phyloP scores from a whole-genome alignment of 2,888 invertebrate genomes.

The Acrobasis suavella region DNA sequence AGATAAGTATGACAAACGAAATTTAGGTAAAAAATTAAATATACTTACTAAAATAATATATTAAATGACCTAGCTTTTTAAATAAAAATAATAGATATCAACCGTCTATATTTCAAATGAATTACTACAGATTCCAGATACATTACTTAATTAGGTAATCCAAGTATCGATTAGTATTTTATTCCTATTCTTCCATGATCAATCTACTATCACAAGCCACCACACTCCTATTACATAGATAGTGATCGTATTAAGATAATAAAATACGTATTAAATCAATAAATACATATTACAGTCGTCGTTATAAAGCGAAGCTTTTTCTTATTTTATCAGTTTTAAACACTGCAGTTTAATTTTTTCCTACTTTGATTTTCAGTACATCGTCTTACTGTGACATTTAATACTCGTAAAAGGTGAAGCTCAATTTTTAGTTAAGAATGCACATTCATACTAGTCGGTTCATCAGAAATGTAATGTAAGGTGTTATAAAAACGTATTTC shows the following conservation, averaged over 20 bases:
- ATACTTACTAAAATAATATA: background rate
- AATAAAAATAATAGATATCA: background rate
- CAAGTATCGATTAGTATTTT: slow-evolving; percentile 36
- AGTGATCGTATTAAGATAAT: slow-evolving; percentile 57
- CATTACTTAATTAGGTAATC: slow-evolving; percentile 30
- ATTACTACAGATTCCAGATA: background rate
- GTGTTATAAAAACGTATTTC: background rate
- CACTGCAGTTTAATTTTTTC: slow-evolving; percentile 51
- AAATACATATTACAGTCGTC: slow-evolving; percentile 61
- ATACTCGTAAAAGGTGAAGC: slow-evolving; percentile 24
- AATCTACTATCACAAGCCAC: slow-evolving; percentile 75
- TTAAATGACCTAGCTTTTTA: background rate
- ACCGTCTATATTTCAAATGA: slow-evolving; percentile 6
- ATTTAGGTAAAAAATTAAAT: background rate
- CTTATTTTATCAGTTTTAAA: slow-evolving; percentile 54
- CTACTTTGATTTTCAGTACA: slow-evolving; percentile 38
- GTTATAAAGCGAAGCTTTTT: slow-evolving; percentile 74
- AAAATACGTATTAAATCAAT: slow-evolving; percentile 50
- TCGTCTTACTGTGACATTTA: slow-evolving; percentile 45
- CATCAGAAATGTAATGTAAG: background rate
- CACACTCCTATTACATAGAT: slow-evolving; percentile 72
- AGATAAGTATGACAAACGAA: background rate
- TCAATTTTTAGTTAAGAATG: background rate
- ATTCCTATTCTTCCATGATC: slow-evolving; percentile 48
- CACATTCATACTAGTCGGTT: background rate